Evolutionary conservation across 2,797 vertebrate species (phyloP).

Genomic region (Cacajao melanocephalus): DNA sequence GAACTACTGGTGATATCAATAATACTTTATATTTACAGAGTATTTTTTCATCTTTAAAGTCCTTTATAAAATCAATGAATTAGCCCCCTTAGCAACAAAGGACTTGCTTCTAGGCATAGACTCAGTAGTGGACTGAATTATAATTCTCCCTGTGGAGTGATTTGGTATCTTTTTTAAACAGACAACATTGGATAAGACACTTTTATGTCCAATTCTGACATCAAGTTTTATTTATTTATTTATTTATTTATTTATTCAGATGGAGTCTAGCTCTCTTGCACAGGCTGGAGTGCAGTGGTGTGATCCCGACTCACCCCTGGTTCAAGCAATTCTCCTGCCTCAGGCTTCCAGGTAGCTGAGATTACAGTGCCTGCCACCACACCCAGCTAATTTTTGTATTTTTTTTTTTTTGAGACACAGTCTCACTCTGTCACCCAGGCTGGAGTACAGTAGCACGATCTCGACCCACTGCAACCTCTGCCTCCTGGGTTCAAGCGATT

Average conservation of each 20-base stretch:
- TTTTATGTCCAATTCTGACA: constrained; percentile 29
- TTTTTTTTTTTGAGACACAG: no score
- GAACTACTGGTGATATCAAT: background rate
- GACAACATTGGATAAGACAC: background rate
- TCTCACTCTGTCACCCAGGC: no score
- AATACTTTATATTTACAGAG: constrained; percentile 39
- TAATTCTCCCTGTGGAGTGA: background rate
- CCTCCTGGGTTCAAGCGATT: no score
- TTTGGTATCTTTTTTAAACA: background rate
- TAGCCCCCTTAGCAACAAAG: constrained; percentile 60
- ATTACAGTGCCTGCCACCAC: background rate
- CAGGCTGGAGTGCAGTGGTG: background rate
- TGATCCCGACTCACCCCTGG: fast-evolving
- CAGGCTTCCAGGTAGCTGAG: background rate
- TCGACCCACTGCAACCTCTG: no score
- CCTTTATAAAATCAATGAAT: constrained; percentile 60
- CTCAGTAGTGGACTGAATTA: background rate
- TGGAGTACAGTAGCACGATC: no score
- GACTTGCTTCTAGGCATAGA: constrained; percentile 31
- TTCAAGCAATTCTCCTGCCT: background rate
- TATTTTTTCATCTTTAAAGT: constrained; percentile 38
- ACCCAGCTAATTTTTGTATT: no score
- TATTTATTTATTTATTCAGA: background rate
- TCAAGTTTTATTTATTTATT: background rate
- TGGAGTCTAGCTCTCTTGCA: background rate